Evolutionary conservation across 2,888 invertebrate genomes (phyloP), one percentile per base, ranked within the genome.

Genomic region (Caenorhabditis macrosperma): DNA sequence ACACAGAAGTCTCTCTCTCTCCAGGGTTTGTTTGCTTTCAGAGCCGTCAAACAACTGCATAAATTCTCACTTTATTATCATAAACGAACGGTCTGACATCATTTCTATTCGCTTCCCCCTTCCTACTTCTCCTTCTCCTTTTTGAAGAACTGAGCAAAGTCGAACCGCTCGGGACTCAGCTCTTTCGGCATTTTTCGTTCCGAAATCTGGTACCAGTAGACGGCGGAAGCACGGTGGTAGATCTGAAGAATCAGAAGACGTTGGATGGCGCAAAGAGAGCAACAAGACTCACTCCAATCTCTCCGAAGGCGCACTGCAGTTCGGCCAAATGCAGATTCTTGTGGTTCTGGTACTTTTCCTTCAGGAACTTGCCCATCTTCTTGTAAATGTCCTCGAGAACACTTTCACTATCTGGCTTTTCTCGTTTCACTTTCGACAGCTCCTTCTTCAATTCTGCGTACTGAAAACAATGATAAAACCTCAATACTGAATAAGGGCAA

Each of bases 401-500:
- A 35, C 20, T 20, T 24, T 41, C 28, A 48, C 22, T 66, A 10
- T 78, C 77, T 12, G 69, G 71, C 4, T 46, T 35, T 0, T 59
- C 38, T 52, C 59, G 54, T 5, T 52, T 33, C 26, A 67, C n/a
- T 60, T 72, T 71, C n/a, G 30, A 17, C 28, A 72, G 35, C 9
- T 61, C 55, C 28, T 59, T 78, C 17, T 78, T 78, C 60, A 78
- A 20, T 1, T 78, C 71, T 2, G 48, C 52, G 26, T 78, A 78
- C 52, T 68, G 74, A 46, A 74, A 63, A 63, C n/a, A 38, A 10
- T 38, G 38, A 38, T 5, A n/a, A n/a, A n/a, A n/a, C n/a, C n/a
- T n/a, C n/a, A n/a, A n/a, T n/a, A n/a, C n/a, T n/a, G n/a, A n/a
- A n/a, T n/a, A n/a, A n/a, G n/a, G n/a, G n/a, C n/a, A n/a, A n/a